Conservation (phyloP, 2,797 vertebrate genomes). For the Gallirallus australis region DNA sequence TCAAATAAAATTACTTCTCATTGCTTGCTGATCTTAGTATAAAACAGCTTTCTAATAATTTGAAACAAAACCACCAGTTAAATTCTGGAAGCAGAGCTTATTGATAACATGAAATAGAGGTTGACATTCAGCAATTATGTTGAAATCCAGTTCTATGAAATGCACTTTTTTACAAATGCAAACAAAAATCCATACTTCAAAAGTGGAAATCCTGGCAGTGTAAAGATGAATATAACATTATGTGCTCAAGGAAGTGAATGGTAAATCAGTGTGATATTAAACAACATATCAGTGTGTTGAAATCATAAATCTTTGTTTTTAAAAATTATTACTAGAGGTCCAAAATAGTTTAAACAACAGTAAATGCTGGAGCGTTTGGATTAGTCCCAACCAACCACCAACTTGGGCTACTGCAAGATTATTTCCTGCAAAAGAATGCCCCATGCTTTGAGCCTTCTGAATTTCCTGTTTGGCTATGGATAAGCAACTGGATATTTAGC, state of each 20-base stretch:
- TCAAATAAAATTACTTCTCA: neutral
- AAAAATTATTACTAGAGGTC: neutral
- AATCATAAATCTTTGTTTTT: neutral
- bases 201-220: neutral
- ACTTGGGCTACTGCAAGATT: neutral
- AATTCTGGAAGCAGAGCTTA: neutral
- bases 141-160: neutral
- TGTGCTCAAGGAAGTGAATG: neutral
- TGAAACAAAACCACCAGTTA: neutral
- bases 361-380: neutral
- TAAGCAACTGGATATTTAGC: neutral
- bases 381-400: neutral
- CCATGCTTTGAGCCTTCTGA: neutral
- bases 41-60: neutral
- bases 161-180: neutral
- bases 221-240: neutral
- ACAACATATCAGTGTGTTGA: accelerated
- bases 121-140: neutral
- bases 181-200: neutral
- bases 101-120: neutral
- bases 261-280: neutral
- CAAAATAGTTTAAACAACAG: neutral
- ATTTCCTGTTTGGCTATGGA: neutral
- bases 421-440: neutral
- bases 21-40: neutral